Evolutionary conservation across 2,888 invertebrate genomes (phyloP).

Genomic region (Biston stratarius): DNA sequence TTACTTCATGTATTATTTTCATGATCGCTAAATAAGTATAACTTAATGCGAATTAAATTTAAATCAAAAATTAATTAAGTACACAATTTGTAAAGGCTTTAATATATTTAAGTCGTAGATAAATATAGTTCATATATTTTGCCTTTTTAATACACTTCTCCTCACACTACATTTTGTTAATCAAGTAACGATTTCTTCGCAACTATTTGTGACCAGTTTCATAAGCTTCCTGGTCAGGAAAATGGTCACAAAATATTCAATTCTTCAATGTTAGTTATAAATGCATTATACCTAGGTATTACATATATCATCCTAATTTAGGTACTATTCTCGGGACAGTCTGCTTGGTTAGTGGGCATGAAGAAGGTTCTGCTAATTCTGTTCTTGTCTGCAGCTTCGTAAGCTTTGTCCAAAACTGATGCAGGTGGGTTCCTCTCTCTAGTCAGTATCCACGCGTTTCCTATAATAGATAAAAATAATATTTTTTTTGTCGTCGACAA

Average conservation of each 20-base stretch:
- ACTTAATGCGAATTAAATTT: constrained; percentile 30
- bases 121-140: constrained; percentile 46
- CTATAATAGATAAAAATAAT: constrained; percentile 60
- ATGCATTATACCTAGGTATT: constrained; percentile 32
- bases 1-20: neutral
- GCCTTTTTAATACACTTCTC: constrained; percentile 26
- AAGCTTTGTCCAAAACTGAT: constrained; percentile 86
- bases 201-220: constrained; percentile 50
- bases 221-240: constrained; percentile 62
- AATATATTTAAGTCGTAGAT: constrained; percentile 74
- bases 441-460: constrained; percentile 88
- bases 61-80: constrained; percentile 44
- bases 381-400: constrained; percentile 84
- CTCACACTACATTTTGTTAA: neutral
- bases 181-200: neutral
- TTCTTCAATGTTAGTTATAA: constrained; percentile 28
- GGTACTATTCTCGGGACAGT: constrained; percentile 69
- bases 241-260: constrained; percentile 48
- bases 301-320: neutral
- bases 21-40: neutral
- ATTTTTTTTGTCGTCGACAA: neutral
- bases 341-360: constrained; percentile 87
- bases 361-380: constrained; percentile 86
- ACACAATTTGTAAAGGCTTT: constrained; percentile 69
- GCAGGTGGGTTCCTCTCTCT: constrained; percentile 86